phyloP scores from a whole-genome alignment of 2,888 invertebrate species.

The Chalcis sispes region DNA sequence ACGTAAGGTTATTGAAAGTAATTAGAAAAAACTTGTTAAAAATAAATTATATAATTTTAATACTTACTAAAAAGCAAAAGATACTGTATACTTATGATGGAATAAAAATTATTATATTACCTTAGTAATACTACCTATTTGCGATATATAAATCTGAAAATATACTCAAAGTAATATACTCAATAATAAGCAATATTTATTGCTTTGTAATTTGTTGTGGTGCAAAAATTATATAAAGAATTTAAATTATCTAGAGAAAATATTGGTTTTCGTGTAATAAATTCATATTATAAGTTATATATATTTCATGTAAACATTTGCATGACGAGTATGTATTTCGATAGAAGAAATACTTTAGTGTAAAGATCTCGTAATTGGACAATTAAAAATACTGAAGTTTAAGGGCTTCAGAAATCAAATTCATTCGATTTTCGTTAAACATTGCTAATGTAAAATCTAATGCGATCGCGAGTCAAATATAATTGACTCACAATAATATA shows the following conservation, averaged over 20 bases:
- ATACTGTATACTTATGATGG: slow-evolving; percentile 8
- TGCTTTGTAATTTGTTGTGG: slow-evolving; percentile 22
- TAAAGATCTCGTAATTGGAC: slow-evolving; percentile 14
- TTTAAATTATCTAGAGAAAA: slow-evolving; percentile 1
- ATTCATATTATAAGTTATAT: background rate
- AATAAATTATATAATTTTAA: slow-evolving; percentile 37
- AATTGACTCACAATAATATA: slow-evolving; percentile 29
- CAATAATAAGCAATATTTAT: slow-evolving; percentile 21
- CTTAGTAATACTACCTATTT: slow-evolving; percentile 27
- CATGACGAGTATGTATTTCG: background rate
- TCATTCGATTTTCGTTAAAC: slow-evolving; percentile 1
- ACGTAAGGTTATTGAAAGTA: slow-evolving; percentile 4
- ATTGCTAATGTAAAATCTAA: slow-evolving; percentile 11
- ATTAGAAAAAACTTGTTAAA: slow-evolving; percentile 33
- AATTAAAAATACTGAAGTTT: slow-evolving; percentile 3
- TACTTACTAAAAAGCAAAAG: background rate
- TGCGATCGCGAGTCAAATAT: slow-evolving; percentile 16
- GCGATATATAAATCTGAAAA: slow-evolving; percentile 51
- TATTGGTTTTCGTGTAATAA: background rate
- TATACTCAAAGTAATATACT: slow-evolving; percentile 51
- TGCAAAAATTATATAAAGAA: slow-evolving; percentile 33
- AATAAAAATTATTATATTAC: slow-evolving; percentile 35
- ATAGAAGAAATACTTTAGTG: background rate
- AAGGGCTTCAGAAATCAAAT: slow-evolving; percentile 12
- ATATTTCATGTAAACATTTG: slow-evolving; percentile 5